Conservation (phyloP, 2,888 invertebrate genomes). For the Ormyrus rosae region DNA sequence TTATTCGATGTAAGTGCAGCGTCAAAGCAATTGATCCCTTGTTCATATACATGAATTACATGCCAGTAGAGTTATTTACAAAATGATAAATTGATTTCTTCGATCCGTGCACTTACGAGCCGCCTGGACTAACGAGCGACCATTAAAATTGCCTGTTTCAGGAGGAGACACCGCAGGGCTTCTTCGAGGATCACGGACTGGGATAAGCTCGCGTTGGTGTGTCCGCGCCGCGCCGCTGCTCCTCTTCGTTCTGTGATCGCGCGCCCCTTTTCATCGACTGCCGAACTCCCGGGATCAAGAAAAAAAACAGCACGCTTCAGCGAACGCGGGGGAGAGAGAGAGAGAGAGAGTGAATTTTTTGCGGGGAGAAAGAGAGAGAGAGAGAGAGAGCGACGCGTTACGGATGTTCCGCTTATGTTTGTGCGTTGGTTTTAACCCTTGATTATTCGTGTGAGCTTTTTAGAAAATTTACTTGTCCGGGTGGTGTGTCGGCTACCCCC, state of each 20-base stretch:
- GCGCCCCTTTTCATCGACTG: constrained; percentile 22
- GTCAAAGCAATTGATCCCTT: constrained; percentile 74
- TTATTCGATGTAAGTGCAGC: constrained; percentile 67
- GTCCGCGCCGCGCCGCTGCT: not conserved
- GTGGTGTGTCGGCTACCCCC: no score
- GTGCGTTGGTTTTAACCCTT: not conserved
- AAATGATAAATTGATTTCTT: not conserved
- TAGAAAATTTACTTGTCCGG: no score
- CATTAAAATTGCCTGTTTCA: constrained; percentile 79
- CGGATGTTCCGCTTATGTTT: constrained; percentile 20
- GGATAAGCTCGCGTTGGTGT: constrained; percentile 64
- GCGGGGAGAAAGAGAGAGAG: not conserved
- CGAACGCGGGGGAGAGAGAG: no score
- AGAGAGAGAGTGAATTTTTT: no score
- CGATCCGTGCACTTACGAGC: not conserved
- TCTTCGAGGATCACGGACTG: constrained; percentile 99
- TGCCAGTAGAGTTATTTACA: not conserved
- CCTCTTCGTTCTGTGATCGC: constrained; percentile 29
- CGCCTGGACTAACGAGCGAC: constrained; percentile 12
- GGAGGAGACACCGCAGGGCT: constrained; percentile 99
- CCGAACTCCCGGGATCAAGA: constrained; percentile 20
- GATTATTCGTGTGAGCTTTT: no score
- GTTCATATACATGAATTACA: constrained; percentile 65
- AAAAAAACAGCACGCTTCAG: not conserved
- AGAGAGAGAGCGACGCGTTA: constrained; percentile 15